Evolutionary conservation across 2,888 invertebrate species (phyloP), one percentile per base, ranked within the genome.

Genomic region (Lasioglossum zephyrum): DNA sequence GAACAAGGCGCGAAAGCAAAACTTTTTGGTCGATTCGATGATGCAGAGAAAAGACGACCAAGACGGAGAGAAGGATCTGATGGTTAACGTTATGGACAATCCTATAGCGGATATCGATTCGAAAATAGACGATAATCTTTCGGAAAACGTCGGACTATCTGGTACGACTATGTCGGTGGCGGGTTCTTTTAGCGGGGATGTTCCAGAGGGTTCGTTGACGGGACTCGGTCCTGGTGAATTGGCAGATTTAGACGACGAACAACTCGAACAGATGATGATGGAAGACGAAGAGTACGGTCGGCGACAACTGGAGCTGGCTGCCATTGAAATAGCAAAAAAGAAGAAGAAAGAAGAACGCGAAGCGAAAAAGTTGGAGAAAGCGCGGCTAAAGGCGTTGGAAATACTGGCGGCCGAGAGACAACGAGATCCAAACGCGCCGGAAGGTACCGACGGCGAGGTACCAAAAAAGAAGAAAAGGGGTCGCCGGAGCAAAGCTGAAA

Each of bases 281-380:
- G 96, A 96, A 88, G 96, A 96, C 74, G 96, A 97, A 91, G 96
- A 96, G 86, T 96, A 96, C 72, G 96, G 96, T 0, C 96, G 96
- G 53, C 95, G 96, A 26, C 96, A 96, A 89, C 92, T 96, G 6
- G 96, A 96, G 85, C 87, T 96, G 44, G 95, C 96, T 0, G 96
- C 96, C 0, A 94, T 95, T 47, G 95, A 95, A 86, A 95, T 95
- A 81, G 93, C 93, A 47, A 95, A 93, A 80, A 95, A 93, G 89
- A 94, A 94, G 81, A 93, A 92, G 86, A 94, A 94, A 85, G 95
- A 94, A 88, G 95, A 94, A 81, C 92, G 93, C 22, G 94, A 93
- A 88, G 95, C 93, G 9, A 95, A 93, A 82, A 95, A 93, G 86
- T 85, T 94, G 82, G 95, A 94, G 77, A 95, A 94, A 79, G 95